Conservation (phyloP, 1,140 invertebrate species). For the Potamilus streckersoni region DNA sequence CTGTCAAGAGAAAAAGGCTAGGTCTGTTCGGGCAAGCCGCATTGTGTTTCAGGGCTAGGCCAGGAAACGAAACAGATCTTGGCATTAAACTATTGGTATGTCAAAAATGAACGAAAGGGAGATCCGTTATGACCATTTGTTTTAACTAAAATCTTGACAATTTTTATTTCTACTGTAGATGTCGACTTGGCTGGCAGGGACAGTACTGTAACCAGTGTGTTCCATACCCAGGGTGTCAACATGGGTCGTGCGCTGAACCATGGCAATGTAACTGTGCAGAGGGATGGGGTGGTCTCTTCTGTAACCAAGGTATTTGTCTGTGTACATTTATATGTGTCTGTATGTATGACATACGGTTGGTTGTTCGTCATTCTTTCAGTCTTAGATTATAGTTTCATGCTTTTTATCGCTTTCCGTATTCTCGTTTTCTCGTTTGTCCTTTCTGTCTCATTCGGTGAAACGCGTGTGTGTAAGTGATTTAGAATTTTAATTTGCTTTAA, state of each 20-base stretch:
- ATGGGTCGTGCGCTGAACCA: conserved; percentile 70
- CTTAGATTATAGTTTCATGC: not conserved
- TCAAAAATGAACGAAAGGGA: too few species aligned
- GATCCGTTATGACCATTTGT: too few species aligned
- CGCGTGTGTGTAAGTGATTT: not conserved
- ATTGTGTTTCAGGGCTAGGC: too few species aligned
- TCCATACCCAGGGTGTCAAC: conserved; percentile 72
- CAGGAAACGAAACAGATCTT: too few species aligned
- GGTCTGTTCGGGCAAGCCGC: too few species aligned
- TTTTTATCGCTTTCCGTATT: not conserved
- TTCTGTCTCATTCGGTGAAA: not conserved
- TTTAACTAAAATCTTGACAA: too few species aligned
- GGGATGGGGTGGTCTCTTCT: conserved; percentile 76
- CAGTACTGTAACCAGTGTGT: conserved; percentile 70
- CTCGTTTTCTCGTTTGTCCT: not conserved
- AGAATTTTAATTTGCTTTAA: too few species aligned
- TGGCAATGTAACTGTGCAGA: conserved; percentile 73
- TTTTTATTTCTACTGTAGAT: conserved; percentile 66
- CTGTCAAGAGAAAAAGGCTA: too few species aligned
- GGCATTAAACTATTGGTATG: too few species aligned
- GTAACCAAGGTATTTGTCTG: conserved; percentile 70
- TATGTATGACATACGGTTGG: too few species aligned
- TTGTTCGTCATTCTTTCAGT: not conserved
- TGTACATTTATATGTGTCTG: too few species aligned
- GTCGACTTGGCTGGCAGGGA: conserved; percentile 71